Base-by-base conservation (phyloP, 2,797 vertebrate genomes). In the Miichthys miiuy region DNA sequence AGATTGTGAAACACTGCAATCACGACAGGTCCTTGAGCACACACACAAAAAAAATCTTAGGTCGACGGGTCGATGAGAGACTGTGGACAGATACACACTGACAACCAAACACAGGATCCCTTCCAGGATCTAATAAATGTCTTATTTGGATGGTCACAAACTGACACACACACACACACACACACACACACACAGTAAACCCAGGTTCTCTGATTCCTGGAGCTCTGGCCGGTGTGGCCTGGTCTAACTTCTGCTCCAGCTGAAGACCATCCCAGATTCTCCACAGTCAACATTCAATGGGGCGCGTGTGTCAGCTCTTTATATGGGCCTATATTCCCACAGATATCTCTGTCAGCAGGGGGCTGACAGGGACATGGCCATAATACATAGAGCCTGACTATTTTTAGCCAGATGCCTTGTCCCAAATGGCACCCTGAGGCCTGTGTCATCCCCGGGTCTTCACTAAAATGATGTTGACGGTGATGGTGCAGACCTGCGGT, bases 381-480 rank as follows among this genome's bases (percentile, higher is more conserved):
- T 52, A 27, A 74, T 56, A 46, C n/a, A 68, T 44, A 56, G 41
- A 27, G 18, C 34, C 12, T 5, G 64, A 8, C 72, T 80, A 77
- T 77, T 75, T 77, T 72, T 77, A 80, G 80, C 78, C 14, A 20
- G 21, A 3, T 46, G 14, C 6, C 64, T 34, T 61, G 55, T 82
- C 62, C 58, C 21, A 5, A 38, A 68, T 30, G 38, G 34, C 46
- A 68, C 14, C 44, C 23, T 17, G 47, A 17, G 17, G 23, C 14
- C 8, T 61, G 38, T 27, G 38, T 62, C 34, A 77, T 54, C 51
- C 41, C 17, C 34, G 16, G 50, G 21, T 57, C n/a, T 21, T 30
- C 6, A 52, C 51, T 21, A 30, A 48, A 30, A 48, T 16, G 13
- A 63, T 58, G 52, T 42, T 46, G 34, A 72, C 44, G 42, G 21